Conservation (phyloP, 2,888 invertebrate genomes). For the Cotesia congregata region DNA sequence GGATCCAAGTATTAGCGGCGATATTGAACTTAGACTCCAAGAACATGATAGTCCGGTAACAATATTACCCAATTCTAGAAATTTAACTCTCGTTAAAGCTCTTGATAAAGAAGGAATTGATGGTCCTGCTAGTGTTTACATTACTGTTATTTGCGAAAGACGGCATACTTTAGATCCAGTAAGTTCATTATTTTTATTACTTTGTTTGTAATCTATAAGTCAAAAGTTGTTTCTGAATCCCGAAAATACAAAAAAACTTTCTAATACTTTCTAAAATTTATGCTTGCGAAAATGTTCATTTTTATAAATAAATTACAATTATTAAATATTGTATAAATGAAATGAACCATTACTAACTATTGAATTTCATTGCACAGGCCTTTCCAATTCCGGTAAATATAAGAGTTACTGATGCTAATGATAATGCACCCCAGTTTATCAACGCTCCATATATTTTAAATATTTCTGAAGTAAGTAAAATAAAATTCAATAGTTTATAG, state of each 20-base stretch:
- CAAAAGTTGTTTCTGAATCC: background rate
- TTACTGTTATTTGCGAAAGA: slow-evolving; percentile 88
- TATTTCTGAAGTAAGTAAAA: slow-evolving; percentile 83
- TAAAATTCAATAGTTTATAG: slow-evolving; percentile 50
- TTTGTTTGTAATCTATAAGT: slow-evolving; percentile 10
- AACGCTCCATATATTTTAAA: slow-evolving; percentile 87
- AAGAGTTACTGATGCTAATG: slow-evolving; percentile 91
- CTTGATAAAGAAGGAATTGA: slow-evolving; percentile 88
- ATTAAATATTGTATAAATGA: background rate
- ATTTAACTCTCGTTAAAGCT: slow-evolving; percentile 82
- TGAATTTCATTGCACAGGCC: slow-evolving; percentile 71
- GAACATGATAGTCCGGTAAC: slow-evolving; percentile 85
- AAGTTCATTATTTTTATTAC: slow-evolving; percentile 56
- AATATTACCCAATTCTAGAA: slow-evolving; percentile 83
- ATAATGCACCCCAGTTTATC: slow-evolving; percentile 87
- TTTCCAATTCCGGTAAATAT: slow-evolving; percentile 87
- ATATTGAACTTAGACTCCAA: slow-evolving; percentile 83
- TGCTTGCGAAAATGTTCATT: no score
- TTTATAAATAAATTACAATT: slow-evolving; percentile 10
- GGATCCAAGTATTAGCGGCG: slow-evolving; percentile 82
- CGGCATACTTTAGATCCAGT: slow-evolving; percentile 85
- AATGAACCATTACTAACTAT: background rate
- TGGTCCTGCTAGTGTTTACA: slow-evolving; percentile 88
- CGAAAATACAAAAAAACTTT: background rate
- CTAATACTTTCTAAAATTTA: slow-evolving; percentile 35